Conservation (phyloP, 1,140 invertebrate genomes). For the Ostrea denselamellosa region DNA sequence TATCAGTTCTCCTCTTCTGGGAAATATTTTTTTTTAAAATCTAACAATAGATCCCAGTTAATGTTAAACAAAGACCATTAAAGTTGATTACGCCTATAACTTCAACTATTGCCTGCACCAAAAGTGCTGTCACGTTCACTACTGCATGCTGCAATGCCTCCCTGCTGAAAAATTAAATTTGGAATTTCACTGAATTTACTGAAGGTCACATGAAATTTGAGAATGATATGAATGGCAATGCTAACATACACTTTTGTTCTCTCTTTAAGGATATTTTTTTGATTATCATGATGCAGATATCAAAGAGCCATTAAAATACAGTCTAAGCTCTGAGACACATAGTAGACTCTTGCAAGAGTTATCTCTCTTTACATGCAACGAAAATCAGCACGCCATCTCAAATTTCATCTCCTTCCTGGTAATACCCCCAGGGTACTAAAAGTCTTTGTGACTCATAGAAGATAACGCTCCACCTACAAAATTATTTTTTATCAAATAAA, state of each 20-base stretch:
- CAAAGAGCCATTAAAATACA: neutral
- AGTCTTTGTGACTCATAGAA: slow-evolving; percentile 4
- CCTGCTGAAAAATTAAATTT: neutral
- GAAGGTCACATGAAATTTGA: neutral
- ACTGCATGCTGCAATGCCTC: neutral
- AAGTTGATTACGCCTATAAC: neutral
- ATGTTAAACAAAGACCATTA: neutral
- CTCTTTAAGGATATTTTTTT: too few relatives aligned
- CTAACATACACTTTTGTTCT: too few relatives aligned
- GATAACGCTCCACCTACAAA: slow-evolving; percentile 11
- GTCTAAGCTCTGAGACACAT: too few relatives aligned
- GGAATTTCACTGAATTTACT: neutral
- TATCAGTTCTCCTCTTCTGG: neutral
- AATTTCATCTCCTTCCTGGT: neutral
- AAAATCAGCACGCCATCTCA: neutral
- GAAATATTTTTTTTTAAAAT: neutral
- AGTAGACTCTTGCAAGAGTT: neutral
- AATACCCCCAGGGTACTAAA: neutral
- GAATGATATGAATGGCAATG: neutral
- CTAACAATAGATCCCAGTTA: neutral
- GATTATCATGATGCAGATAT: neutral
- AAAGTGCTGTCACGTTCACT: neutral
- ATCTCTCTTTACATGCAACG: neutral
- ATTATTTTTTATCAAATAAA: neutral
- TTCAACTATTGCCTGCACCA: neutral